These are phyloP conservation scores for Centruroides vittatus DNA, from an alignment of 1,140 invertebrate genomes.

Conservation along the genomic window DNA sequence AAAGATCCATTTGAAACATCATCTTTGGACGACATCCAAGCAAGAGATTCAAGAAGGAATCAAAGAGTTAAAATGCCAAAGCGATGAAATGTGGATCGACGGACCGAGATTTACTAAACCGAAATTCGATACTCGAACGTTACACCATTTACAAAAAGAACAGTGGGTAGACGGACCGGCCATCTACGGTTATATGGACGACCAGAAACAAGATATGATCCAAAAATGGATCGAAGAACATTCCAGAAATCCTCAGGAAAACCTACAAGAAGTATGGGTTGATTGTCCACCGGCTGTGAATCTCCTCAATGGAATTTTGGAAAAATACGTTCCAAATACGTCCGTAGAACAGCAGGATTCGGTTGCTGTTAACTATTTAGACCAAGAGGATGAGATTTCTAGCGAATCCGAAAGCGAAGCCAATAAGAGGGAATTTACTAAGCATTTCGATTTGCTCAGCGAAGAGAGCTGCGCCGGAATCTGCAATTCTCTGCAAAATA, in stretches of 20 bases:
- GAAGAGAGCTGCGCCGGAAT: neutral
- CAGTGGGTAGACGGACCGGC: slow-evolving; percentile 86
- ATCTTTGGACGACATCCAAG: neutral
- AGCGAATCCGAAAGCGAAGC: neutral
- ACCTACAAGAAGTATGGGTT: slow-evolving; percentile 16
- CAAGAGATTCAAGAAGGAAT: neutral
- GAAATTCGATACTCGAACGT: slow-evolving; percentile 18
- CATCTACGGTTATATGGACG: slow-evolving; percentile 64
- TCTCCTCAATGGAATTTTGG: neutral
- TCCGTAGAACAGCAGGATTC: neutral
- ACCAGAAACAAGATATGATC: slow-evolving; percentile 81
- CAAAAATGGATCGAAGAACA: slow-evolving; percentile 86
- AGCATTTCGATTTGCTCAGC: neutral
- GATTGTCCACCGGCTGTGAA: slow-evolving; percentile 2
- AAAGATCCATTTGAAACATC: neutral
- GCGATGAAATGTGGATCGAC: slow-evolving; percentile 90
- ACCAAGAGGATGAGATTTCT: neutral
- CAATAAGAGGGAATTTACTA: neutral
- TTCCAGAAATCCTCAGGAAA: slow-evolving; percentile 21
- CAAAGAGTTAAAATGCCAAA: slow-evolving; percentile 20
- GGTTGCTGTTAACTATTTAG: neutral
- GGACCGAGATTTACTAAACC: slow-evolving; percentile 68
- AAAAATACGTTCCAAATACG: slow-evolving; percentile 4
- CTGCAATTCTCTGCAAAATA: too few species aligned
- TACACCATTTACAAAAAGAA: slow-evolving; percentile 48